Evolutionary conservation across 2,888 invertebrate genomes (phyloP).

Genomic region (Busseola fusca): DNA sequence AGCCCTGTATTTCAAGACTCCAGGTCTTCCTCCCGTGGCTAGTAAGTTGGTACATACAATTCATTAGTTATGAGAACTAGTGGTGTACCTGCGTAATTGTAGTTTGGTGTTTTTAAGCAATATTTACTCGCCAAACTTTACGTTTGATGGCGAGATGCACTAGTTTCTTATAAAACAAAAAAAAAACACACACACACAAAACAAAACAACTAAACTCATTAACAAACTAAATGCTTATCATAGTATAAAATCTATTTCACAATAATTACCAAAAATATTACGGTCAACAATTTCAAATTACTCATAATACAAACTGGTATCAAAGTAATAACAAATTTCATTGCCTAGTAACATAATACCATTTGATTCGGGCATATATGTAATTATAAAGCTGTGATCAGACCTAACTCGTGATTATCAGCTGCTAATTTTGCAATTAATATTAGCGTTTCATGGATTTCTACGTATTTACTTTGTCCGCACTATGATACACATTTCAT

Average conservation of each 20-base stretch:
- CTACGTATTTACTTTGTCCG: not conserved
- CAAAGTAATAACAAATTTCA: slow-evolving; percentile 37
- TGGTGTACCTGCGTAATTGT: no score
- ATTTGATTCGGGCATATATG: slow-evolving; percentile 27
- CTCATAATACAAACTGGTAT: slow-evolving; percentile 14
- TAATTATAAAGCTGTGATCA: slow-evolving; percentile 19
- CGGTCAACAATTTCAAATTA: slow-evolving; percentile 32
- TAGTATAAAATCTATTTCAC: not conserved
- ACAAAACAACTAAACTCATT: no score
- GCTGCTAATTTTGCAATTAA: slow-evolving; percentile 1
- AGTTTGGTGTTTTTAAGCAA: no score
- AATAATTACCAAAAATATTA: slow-evolving; percentile 14
- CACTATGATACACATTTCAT: not conserved
- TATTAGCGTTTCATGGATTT: slow-evolving; percentile 16
- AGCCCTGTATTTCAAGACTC: no score
- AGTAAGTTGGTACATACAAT: no score
- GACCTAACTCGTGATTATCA: slow-evolving; percentile 10
- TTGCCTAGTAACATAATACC: slow-evolving; percentile 11
- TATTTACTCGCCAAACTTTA: no score
- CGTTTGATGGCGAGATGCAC: no score
- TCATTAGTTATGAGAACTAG: no score
- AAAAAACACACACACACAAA: no score
- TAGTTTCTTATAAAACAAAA: no score
- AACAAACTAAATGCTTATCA: not conserved
- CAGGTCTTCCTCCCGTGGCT: no score